phyloP scores from a whole-genome alignment of 2,888 invertebrate genomes.

The Hemithea aestivaria region DNA sequence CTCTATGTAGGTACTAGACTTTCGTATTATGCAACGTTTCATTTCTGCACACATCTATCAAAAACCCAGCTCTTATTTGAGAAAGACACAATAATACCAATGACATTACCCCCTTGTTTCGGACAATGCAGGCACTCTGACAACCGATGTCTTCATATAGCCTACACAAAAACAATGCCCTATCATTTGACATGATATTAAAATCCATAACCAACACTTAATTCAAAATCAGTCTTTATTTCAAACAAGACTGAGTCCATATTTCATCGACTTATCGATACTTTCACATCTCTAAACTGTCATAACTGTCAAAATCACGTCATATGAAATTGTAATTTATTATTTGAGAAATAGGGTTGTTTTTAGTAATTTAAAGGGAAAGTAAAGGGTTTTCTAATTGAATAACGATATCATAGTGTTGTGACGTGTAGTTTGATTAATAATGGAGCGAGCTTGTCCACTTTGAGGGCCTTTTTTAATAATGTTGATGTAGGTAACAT shows the following conservation, averaged over 20 bases:
- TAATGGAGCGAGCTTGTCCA: slow-evolving; percentile 71
- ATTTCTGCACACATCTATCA: too few species aligned
- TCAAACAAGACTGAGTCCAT: slow-evolving; percentile 26
- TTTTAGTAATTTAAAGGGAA: slow-evolving; percentile 22
- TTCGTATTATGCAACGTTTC: too few species aligned
- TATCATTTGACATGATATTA: slow-evolving; percentile 65
- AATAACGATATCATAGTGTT: slow-evolving; percentile 75
- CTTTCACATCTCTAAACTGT: slow-evolving; percentile 29
- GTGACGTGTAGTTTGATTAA: slow-evolving; percentile 76
- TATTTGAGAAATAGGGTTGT: accelerated
- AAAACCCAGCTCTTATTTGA: too few species aligned
- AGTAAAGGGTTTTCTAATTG: slow-evolving; percentile 71
- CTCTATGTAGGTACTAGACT: too few species aligned
- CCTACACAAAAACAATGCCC: slow-evolving; percentile 67
- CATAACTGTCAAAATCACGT: slow-evolving; percentile 13
- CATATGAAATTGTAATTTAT: slow-evolving; percentile 19
- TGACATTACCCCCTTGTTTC: too few species aligned
- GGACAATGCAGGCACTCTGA: slow-evolving; percentile 56
- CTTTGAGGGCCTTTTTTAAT: slow-evolving; percentile 48
- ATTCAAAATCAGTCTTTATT: slow-evolving; percentile 23
- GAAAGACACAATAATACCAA: too few species aligned
- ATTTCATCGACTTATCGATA: slow-evolving; percentile 25
- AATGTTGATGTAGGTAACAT: slow-evolving; percentile 60
- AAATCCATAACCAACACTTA: slow-evolving; percentile 26
- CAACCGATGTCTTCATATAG: slow-evolving; percentile 71